Evolutionary conservation across 1,140 invertebrate genomes (phyloP), one percentile per base, ranked within the genome.

Genomic region (Drosophila tristis): DNA sequence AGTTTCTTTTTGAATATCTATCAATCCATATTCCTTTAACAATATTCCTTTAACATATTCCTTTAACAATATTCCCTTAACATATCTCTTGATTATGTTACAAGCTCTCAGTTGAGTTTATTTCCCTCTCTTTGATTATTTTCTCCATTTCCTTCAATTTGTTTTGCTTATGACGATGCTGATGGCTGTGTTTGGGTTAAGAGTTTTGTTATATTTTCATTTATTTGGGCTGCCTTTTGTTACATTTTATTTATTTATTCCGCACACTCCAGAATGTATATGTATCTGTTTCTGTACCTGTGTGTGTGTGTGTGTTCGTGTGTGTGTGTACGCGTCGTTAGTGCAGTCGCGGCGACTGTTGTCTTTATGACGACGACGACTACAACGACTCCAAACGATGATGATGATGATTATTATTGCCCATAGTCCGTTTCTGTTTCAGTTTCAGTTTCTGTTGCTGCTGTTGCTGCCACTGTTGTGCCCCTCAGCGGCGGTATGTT

Each of bases 221-320:
- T 80, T 82, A 84, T 86, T 86, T 86, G 78, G 35, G 72, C 84
- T 78, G 78, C 62, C 78, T 89, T 86, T 89, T 80, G 80, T 87
- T 86, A 86, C 78, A 86, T 86, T 87, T 87, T 86, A 86, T 87
- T 86, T 86, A 86, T 86, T 86, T 87, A 87, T 82, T 86, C 78
- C 84, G 76, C 84, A 20, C 20, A 20, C 20, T 20, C 20, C 20
- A 20, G 20, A 20, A 20, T 20, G 20, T 20, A 20, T 20, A 20
- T 20, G 20, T 20, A 2, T 20, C 20, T 20, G 20, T 20, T 1
- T 20, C 20, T 20, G 20, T 20, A 20, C 20, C 20, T 20, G 20
- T 20, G 20, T 20, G 20, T 20, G 20, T 20, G 20, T 20, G 20
- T 20, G 0, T 1, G 16, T 16, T n/a, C n/a, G 16, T 16, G 20